Conservation (phyloP, 2,113 vertebrate species). For the Chloroceryle aenea region DNA sequence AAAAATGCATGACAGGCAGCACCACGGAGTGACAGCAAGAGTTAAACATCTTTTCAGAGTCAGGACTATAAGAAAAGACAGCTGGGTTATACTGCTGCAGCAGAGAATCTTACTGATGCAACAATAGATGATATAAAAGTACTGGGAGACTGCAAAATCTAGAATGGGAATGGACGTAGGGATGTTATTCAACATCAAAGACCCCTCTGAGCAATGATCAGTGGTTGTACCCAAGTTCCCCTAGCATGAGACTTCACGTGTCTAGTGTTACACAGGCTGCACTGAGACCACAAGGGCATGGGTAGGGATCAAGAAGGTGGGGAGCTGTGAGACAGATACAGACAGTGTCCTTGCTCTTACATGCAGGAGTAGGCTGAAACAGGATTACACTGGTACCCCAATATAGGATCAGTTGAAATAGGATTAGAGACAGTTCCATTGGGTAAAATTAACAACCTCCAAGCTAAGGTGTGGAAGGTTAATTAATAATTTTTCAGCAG, state of each 20-base stretch:
- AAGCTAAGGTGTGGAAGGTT: background rate
- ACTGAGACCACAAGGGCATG: background rate
- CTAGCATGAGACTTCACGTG: background rate
- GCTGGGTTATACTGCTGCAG: background rate
- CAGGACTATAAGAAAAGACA: background rate
- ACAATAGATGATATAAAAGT: background rate
- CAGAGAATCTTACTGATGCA: background rate
- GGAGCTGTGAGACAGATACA: background rate
- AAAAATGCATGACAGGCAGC: background rate
- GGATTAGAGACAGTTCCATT: background rate
- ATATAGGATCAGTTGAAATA: background rate
- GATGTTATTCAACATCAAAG: background rate
- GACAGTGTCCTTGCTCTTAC: background rate
- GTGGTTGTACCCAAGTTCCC: background rate
- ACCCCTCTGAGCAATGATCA: background rate
- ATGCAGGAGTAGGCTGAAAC: background rate
- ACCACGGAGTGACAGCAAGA: background rate
- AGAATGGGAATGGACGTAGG: background rate
- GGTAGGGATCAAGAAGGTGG: background rate
- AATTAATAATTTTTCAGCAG: background rate
- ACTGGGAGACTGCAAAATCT: background rate
- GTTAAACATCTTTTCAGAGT: background rate
- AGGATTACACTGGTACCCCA: background rate
- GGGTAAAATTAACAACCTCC: background rate
- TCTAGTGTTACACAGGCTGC: background rate